Conservation (phyloP, 2,888 invertebrate species). For the Patella depressa region DNA sequence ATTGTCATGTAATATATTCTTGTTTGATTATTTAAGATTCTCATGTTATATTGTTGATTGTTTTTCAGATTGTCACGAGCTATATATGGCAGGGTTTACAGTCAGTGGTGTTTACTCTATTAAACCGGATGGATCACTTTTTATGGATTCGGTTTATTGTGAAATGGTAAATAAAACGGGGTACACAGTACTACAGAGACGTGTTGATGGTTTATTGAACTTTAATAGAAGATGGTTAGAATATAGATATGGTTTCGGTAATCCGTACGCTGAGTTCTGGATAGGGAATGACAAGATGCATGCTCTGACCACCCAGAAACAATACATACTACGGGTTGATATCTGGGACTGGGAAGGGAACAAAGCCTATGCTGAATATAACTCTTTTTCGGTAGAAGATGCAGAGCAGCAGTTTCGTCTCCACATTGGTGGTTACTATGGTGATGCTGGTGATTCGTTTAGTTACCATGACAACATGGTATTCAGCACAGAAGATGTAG, state of each 20-base stretch:
- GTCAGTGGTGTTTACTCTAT: conserved; percentile 64
- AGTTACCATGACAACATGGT: conserved; percentile 67
- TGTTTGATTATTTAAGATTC: neutral
- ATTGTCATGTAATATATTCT: neutral
- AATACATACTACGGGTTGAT: conserved; percentile 65
- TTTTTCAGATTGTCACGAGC: conserved; percentile 66
- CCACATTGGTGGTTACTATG: conserved; percentile 54
- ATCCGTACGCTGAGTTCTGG: conserved; percentile 68
- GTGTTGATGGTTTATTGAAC: conserved; percentile 61
- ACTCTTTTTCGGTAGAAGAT: conserved; percentile 57
- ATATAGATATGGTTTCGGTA: conserved; percentile 69
- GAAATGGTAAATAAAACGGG: conserved; percentile 64
- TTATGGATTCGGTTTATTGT: conserved; percentile 62
- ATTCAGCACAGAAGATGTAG: conserved; percentile 68
- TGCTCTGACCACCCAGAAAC: conserved; percentile 53
- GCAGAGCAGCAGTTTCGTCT: conserved; percentile 58
- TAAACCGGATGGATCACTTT: conserved; percentile 43
- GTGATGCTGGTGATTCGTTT: conserved; percentile 67
- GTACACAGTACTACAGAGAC: conserved; percentile 64
- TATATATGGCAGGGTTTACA: conserved; percentile 53
- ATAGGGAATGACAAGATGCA: conserved; percentile 64
- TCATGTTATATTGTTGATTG: neutral
- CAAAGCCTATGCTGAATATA: conserved; percentile 62
- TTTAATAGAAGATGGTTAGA: conserved; percentile 66
- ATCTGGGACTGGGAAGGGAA: conserved; percentile 70